Conservation (phyloP, 1,140 invertebrate genomes). For the Archegozetes longisetosus region DNA sequence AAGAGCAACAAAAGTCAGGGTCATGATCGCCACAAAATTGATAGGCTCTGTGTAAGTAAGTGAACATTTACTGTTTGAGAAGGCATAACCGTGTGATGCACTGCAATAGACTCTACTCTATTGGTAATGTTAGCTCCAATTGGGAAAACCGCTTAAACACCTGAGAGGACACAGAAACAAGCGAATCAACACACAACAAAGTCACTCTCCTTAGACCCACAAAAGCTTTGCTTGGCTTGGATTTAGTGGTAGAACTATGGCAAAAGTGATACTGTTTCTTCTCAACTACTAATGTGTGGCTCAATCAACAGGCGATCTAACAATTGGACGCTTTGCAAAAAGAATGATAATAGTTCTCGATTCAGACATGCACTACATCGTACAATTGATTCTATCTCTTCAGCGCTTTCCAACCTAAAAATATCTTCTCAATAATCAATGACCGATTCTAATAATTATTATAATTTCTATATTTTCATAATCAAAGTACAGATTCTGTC, state of each 20-base stretch:
- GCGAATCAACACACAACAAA: background rate
- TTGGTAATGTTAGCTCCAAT: background rate
- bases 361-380: background rate
- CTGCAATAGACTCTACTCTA: background rate
- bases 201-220: background rate
- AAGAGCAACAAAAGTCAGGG: background rate
- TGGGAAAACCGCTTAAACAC: background rate
- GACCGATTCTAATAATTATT: no score
- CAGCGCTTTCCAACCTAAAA: no score
- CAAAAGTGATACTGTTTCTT: background rate
- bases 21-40: background rate
- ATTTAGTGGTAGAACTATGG: no score
- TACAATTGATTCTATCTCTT: background rate
- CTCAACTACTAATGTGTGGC: background rate
- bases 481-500: no score
- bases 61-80: background rate
- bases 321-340: background rate
- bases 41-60: background rate
- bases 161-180: background rate
- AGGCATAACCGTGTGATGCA: background rate
- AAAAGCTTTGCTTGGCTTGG: no score
- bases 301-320: background rate
- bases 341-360: no score
- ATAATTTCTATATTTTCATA: no score
- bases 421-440: no score